phyloP scores from a whole-genome alignment of 92 coral and sea anemone species.

The Virgularia gustaviana region DNA sequence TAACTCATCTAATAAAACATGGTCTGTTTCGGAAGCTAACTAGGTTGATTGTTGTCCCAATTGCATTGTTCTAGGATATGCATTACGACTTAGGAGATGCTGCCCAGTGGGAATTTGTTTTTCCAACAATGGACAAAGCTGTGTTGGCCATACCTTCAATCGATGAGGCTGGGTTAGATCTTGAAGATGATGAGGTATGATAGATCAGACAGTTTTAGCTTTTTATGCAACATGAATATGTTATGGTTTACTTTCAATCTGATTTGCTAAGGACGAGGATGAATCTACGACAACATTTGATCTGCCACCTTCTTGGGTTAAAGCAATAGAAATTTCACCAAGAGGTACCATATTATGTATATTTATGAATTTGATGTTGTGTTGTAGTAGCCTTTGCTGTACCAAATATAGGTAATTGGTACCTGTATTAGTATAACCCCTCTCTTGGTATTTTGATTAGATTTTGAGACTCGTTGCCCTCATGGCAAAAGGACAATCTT shows the following conservation, averaged over 20 bases:
- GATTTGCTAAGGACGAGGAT: constrained; percentile 77
- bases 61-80: constrained; percentile 56
- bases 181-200: constrained; percentile 87
- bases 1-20: too few species aligned
- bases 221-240: not conserved
- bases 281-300: constrained; percentile 74
- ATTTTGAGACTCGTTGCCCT: constrained; percentile 90
- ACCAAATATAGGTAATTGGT: not conserved
- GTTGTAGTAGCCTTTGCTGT: not conserved
- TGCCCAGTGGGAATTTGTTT: constrained; percentile 95
- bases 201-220: not conserved
- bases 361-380: not conserved
- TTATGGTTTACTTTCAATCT: too few species aligned
- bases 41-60: too few species aligned
- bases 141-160: constrained; percentile 69
- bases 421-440: not conserved
- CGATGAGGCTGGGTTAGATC: constrained; percentile 72
- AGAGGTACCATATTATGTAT: constrained; percentile 55
- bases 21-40: too few species aligned
- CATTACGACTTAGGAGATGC: constrained; percentile 97
- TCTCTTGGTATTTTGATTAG: too few species aligned
- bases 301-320: constrained; percentile 97
- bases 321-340: constrained; percentile 72
- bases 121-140: constrained; percentile 88
- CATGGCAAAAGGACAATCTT: constrained; percentile 91